A percentile compares a stretch with the other conserved stretches of the same genome.
These are phyloP conservation scores for Monoplex corrugatus DNA, from an alignment of 2,888 invertebrate species.

Conservation along the genomic window DNA sequence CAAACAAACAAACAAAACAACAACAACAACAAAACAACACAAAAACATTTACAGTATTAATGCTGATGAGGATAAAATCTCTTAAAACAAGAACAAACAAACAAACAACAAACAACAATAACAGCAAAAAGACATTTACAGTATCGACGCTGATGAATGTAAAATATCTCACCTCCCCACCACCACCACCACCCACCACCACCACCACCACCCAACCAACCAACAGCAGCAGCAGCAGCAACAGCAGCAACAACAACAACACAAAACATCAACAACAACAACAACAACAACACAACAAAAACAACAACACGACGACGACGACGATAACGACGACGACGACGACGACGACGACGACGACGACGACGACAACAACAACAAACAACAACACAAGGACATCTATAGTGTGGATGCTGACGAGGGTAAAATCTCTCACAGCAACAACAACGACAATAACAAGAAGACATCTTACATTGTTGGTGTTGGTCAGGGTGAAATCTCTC, in stretches of 20 bases:
- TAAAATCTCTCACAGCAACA: slow-evolving; percentile 77
- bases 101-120: background rate
- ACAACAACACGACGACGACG: too few species aligned
- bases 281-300: too few species aligned
- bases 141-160: too few species aligned
- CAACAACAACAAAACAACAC: background rate
- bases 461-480: slow-evolving; percentile 70
- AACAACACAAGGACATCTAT: slow-evolving; percentile 61
- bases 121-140: background rate
- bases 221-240: too few species aligned
- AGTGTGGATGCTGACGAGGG: slow-evolving; percentile 74
- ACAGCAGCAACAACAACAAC: too few species aligned
- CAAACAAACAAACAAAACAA: background rate
- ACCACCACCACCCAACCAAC: too few species aligned
- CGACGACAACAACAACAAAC: too few species aligned
- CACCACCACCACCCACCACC: background rate
- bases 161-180: background rate
- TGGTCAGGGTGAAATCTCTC: slow-evolving; percentile 77
- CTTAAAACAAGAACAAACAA: background rate
- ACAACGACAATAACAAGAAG: background rate
- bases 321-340: too few species aligned
- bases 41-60: background rate
- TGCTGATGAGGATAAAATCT: too few species aligned
- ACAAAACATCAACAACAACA: too few species aligned
- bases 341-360: too few species aligned